phyloP scores from a whole-genome alignment of 2,113 vertebrate genomes.

The Dendropsophus ebraccatus region DNA sequence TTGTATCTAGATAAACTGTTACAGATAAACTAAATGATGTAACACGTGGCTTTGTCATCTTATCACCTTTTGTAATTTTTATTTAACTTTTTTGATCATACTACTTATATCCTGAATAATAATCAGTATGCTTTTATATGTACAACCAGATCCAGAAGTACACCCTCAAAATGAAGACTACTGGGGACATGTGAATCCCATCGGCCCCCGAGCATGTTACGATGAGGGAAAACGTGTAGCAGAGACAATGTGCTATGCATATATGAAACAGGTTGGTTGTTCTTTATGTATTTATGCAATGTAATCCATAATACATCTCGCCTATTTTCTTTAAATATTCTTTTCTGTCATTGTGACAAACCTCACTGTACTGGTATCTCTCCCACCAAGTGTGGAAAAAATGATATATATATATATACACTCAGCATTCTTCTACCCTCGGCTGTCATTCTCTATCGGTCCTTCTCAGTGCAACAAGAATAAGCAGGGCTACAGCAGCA shows the following conservation, averaged over 20 bases:
- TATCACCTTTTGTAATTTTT: too few relatives aligned
- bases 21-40: background rate
- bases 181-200: constrained; percentile 98
- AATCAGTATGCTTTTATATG: background rate
- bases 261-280: constrained; percentile 94
- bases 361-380: too few relatives aligned
- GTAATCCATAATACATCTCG: too few relatives aligned
- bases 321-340: too few relatives aligned
- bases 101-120: background rate
- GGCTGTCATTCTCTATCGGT: too few relatives aligned
- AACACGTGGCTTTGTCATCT: background rate
- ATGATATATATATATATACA: too few relatives aligned
- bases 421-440: too few relatives aligned
- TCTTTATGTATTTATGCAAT: background rate
- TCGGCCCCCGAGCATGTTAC: constrained; percentile 95
- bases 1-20: background rate
- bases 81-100: background rate
- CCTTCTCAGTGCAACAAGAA: too few relatives aligned
- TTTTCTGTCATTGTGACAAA: too few relatives aligned
- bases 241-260: constrained; percentile 98
- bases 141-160: constrained; percentile 89
- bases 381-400: too few relatives aligned
- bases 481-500: too few relatives aligned
- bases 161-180: constrained; percentile 98
- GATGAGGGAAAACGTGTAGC: constrained; percentile 97